phyloP scores from a whole-genome alignment of 2,888 invertebrate species.

The Melikaiella ostensackeni region DNA sequence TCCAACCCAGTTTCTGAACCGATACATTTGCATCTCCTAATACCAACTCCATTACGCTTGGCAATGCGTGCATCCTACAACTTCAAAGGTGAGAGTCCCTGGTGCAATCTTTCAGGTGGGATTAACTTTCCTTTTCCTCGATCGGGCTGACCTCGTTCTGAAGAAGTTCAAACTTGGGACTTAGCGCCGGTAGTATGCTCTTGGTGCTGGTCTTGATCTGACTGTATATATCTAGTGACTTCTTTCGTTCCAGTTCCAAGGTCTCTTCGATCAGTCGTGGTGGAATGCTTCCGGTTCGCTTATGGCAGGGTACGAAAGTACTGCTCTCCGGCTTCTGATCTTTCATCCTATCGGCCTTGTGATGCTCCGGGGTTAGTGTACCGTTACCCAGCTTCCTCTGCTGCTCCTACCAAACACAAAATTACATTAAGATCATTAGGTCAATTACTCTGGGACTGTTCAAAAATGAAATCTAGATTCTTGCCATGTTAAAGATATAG shows the following conservation, averaged over 20 bases:
- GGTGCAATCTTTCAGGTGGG: constrained; percentile 56
- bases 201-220: constrained; percentile 79
- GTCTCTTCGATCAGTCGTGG: constrained; percentile 79
- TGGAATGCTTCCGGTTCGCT: constrained; percentile 80
- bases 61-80: neutral
- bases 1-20: neutral
- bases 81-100: constrained; percentile 46
- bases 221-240: constrained; percentile 78
- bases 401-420: constrained; percentile 68
- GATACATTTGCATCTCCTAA: neutral
- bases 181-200: constrained; percentile 78
- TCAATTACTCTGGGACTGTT: neutral
- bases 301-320: constrained; percentile 78
- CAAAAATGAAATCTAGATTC: no score
- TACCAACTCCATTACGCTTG: constrained; percentile 14
- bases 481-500: no score
- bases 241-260: constrained; percentile 71
- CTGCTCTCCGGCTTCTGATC: constrained; percentile 69
- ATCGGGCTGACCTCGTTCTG: constrained; percentile 79
- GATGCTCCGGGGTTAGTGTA: constrained; percentile 71
- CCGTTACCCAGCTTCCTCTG: constrained; percentile 79
- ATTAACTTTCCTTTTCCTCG: constrained; percentile 75
- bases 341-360: constrained; percentile 40
- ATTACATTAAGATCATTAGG: neutral
- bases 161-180: constrained; percentile 81